phyloP scores from a whole-genome alignment of 2,113 vertebrate genomes.

The Prolemur simus region DNA sequence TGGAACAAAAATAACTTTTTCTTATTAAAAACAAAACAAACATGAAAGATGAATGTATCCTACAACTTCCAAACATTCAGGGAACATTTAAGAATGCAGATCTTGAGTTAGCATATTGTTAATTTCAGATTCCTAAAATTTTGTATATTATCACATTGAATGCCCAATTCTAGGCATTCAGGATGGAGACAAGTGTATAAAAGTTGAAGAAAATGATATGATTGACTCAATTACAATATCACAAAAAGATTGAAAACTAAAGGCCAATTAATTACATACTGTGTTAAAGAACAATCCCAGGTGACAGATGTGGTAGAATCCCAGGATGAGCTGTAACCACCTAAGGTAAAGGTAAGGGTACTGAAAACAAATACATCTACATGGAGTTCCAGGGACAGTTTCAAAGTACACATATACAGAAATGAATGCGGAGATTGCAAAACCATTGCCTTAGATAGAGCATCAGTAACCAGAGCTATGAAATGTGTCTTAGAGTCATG shows the following conservation, averaged over 20 bases:
- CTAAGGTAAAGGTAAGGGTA: background rate
- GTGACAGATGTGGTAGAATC: background rate
- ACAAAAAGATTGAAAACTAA: background rate
- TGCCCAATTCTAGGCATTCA: background rate
- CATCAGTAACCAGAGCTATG: background rate
- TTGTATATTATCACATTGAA: background rate
- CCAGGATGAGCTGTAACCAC: background rate
- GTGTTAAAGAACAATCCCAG: conserved; percentile 14
- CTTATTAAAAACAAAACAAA: background rate
- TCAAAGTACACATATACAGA: background rate
- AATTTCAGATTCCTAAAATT: conserved; percentile 48
- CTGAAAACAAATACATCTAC: conserved; percentile 16
- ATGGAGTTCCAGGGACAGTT: background rate
- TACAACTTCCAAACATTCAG: conserved; percentile 24
- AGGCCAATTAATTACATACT: background rate
- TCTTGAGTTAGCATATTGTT: background rate
- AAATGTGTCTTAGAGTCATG: background rate
- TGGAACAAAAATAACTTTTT: conserved; percentile 3
- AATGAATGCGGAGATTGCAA: background rate
- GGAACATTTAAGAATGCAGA: conserved; percentile 7
- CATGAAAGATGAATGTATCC: background rate
- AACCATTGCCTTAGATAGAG: background rate
- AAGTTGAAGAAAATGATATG: background rate
- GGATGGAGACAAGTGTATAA: background rate
- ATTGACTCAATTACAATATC: background rate